Base-by-base conservation (phyloP, 2,888 invertebrate genomes). In the Lathronympha strigana region DNA sequence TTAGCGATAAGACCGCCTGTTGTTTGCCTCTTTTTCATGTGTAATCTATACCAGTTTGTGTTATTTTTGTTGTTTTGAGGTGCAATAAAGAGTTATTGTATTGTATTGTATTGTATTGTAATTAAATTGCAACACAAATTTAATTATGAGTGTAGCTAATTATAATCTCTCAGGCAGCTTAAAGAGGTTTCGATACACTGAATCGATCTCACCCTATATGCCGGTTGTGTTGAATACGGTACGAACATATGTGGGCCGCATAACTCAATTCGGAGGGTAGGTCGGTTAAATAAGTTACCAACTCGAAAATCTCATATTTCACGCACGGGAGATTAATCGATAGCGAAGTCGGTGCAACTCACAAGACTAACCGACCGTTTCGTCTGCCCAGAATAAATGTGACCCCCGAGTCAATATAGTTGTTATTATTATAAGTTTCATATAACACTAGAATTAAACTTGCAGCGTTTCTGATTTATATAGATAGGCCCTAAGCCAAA, bases 261-360 rank as follows among this genome's bases (percentile, higher is more conserved):
- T 64, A 58, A 64, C 63, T 64, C 58, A 64, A 58, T 64, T 51
- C 36, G 25, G 57, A 9, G 31, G 40, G 15, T 43, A 21, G 47
- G 23, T 33, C 43, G 43, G 63, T 58, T 64, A 58, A 58, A 58
- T 64, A 64, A 51, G 63, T 64, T 58, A 51, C 63, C 43, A 64
- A 64, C 63, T 64, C 51, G 50, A 50, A 58, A 64, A 64, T 58
- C 63, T 43, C 63, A 64, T 64, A 58, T 64, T 64, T 64, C 58
- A 58, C 63, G 58, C 58, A 64, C 51, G 58, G 58, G 15, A 58
- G 63, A 64, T 64, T 58, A 64, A 64, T 64, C 51, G 43, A 58
- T 64, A 57, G 57, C 50, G 43, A 43, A 51, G 51, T 21, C 43
- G 28, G n/a, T 23, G 47, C 23, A n/a, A 47, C n/a, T 25, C 47